phyloP scores from a whole-genome alignment of 2,113 vertebrate species.

The Psammodynastes pulverulentus region DNA sequence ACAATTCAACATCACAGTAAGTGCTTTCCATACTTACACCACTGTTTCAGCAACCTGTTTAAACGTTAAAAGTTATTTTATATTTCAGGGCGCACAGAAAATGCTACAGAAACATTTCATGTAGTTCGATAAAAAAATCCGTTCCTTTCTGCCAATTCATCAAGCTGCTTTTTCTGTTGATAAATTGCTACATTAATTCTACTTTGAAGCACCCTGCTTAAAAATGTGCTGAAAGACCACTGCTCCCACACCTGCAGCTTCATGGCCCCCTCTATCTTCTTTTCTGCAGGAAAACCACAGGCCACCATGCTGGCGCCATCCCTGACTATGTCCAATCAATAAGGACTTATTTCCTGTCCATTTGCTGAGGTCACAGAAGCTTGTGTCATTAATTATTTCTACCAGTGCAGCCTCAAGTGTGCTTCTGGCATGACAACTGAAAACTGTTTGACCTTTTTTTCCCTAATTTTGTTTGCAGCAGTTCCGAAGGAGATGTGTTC shows the following conservation, averaged over 20 bases:
- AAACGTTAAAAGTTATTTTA: constrained; percentile 47
- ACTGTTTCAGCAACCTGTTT: constrained; percentile 54
- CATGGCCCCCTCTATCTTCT: constrained; percentile 63
- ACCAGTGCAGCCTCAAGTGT: constrained; percentile 84
- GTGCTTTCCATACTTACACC: constrained; percentile 60
- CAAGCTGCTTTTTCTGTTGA: constrained; percentile 14
- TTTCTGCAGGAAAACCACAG: constrained; percentile 89
- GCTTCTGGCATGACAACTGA: constrained; percentile 82
- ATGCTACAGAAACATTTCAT: constrained; percentile 27
- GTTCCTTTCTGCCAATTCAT: constrained; percentile 1
- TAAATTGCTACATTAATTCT: constrained; percentile 20
- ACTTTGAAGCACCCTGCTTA: constrained; percentile 51
- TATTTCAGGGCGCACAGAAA: constrained; percentile 45
- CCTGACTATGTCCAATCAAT: constrained; percentile 88
- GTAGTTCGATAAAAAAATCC: constrained; percentile 27
- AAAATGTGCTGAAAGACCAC: constrained; percentile 14
- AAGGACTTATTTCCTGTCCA: constrained; percentile 98
- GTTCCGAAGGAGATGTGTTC: constrained; percentile 53
- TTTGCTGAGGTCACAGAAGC: constrained; percentile 93
- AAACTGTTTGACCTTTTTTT: constrained; percentile 82
- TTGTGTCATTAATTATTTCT: constrained; percentile 99
- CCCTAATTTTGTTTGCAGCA: constrained; percentile 67
- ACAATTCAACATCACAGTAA: constrained; percentile 58
- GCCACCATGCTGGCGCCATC: constrained; percentile 94
- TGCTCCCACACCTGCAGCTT: constrained; percentile 69